Evolutionary conservation across 2,113 vertebrate genomes (phyloP), one percentile per base, ranked within the genome.

Genomic region (Clinocottus analis): DNA sequence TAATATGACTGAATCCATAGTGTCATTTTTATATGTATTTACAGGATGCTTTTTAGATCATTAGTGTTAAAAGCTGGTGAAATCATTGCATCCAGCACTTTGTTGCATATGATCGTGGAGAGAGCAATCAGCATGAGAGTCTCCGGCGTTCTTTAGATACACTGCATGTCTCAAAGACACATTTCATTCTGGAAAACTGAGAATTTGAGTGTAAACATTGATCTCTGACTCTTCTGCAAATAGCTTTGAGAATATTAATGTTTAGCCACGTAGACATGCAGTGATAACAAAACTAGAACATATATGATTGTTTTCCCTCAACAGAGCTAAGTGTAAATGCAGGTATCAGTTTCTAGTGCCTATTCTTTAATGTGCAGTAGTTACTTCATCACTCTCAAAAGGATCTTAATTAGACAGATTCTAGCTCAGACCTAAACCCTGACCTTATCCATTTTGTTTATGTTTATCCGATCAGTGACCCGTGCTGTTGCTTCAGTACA

Each of bases 401-500:
- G 45, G 19, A 45, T 75, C 31, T 35, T 63, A 86, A 75, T 80
- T 73, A n/a, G 67, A 77, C 45, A 64, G 33, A 58, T 31, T 29
- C 35, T 19, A 41, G 58, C 14, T 33, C 49, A 60, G 59, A 72
- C 60, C 37, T 59, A 4, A 63, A 68, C 6, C 64, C 53, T 68
- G 82, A 86, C 53, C 33, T 53, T 25, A 39, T 72, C 27, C 49
- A 62, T 83, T 49, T 45, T 80, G 23, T 73, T 70, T 71, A 33
- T 61, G 60, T 72, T 78, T 87, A 58, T 85, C 55, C 77, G 69
- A 63, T 53, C 64, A 56, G 25, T 77, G 80, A 75, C 2, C 67
- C 31, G 13, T 61, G 49, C 41, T 61, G 35, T 25, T 71, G 23
- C 49, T 74, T 21, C 49, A 23, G 37, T 53, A 70, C 45, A 49